Evolutionary conservation across 2,888 invertebrate genomes (phyloP), one percentile per base, ranked within the genome.

Genomic region (Stegophylla sp.): DNA sequence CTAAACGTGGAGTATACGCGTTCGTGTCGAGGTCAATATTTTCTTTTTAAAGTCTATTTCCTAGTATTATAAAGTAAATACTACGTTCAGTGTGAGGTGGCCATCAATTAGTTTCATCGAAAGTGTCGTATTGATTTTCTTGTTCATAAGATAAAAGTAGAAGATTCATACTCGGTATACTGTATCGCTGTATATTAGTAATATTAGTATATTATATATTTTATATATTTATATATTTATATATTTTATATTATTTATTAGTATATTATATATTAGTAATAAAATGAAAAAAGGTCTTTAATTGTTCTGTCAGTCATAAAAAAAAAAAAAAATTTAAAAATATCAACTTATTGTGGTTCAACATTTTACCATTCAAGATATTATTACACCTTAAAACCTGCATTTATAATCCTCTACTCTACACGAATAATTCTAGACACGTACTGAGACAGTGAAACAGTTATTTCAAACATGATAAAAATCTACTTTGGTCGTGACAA

Each of bases 391-490:
- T 48, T 61, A 61, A 61, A 45, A 17, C 26, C 45, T 13, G n/a
- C 34, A 56, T 15, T 43, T 51, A 2, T 43, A n/a, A n/a, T n/a
- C n/a, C n/a, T n/a, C n/a, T n/a, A 43, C 12, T 28, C 1, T 48
- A 51, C 41, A 5, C 17, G n/a, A 51, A 75, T 75, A 51, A 75
- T 75, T 28, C 74, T 34, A 75, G 51, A 63, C 74, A 75, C 74
- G 74, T 75, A 51, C 63, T 12, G 17, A 51, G 63, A 51, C 74
- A 51, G 74, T 12, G 17, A 51, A 51, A 51, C 74, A 51, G 74
- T 63, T 64, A 75, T 64, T 75, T 63, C 63, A 51, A 64, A 75
- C 74, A 63, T 28, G 74, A 75, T 75, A 51, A 64, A 75, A 75
- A 75, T 75, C 63, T 75, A 75, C 74, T 64, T 48, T 41, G 51